Percentiles rank a stretch among this genome's conserved stretches.
These are phyloP conservation scores for Poeciliopsis turneri DNA, from an alignment of 2,797 vertebrate genomes.

Conservation along the genomic window DNA sequence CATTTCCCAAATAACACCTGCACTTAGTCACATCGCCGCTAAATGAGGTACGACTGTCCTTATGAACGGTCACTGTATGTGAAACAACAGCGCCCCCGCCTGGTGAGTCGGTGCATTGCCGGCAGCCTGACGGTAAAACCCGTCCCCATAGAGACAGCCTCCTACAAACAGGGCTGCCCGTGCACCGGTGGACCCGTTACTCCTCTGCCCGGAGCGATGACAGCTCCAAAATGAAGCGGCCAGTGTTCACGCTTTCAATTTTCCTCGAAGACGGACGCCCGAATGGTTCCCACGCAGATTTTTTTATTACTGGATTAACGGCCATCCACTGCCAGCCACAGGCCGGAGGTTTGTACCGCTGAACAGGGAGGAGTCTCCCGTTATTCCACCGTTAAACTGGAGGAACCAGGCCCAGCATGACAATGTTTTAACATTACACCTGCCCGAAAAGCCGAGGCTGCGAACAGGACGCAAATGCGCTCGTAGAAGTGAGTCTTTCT, in stretches of 20 bases:
- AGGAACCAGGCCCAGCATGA: constrained; percentile 54
- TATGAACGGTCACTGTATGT: neutral
- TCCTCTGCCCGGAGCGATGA: constrained; percentile 28
- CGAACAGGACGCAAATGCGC: constrained; percentile 50
- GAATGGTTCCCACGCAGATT: constrained; percentile 45
- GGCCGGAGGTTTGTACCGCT: constrained; percentile 72
- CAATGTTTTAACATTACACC: constrained; percentile 42
- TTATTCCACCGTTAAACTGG: constrained; percentile 51
- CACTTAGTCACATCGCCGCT: neutral
- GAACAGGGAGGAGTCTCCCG: constrained; percentile 69
- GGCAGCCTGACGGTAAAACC: constrained; percentile 9
- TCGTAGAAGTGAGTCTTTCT: constrained; percentile 71
- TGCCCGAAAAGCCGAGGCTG: constrained; percentile 30
- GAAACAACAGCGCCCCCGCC: constrained; percentile 37
- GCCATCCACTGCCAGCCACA: constrained; percentile 54
- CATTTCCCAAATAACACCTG: neutral
- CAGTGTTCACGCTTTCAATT: constrained; percentile 11
- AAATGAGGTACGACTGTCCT: neutral
- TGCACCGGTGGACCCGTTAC: constrained; percentile 5
- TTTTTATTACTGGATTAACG: constrained; percentile 66
- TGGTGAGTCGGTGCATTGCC: constrained; percentile 21
- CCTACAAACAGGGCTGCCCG: constrained; percentile 55
- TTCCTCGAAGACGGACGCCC: constrained; percentile 40
- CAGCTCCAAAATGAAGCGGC: constrained; percentile 31
- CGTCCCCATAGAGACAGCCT: constrained; percentile 81